Conservation (phyloP, 2,113 vertebrate genomes). For the Monopterus albus region DNA sequence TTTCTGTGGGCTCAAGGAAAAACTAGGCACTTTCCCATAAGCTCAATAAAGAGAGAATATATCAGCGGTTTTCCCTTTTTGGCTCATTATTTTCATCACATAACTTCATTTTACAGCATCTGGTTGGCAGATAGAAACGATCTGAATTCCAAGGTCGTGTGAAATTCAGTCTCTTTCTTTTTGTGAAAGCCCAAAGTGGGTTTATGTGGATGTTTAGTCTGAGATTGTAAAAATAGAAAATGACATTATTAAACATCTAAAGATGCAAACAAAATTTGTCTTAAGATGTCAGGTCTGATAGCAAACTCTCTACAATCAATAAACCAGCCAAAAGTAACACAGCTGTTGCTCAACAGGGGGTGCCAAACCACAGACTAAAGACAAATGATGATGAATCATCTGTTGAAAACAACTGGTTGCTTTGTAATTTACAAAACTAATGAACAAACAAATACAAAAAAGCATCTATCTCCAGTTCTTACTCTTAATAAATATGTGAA, state of each 20-base stretch:
- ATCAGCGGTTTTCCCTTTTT: conserved; percentile 35
- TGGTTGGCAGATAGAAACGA: conserved; percentile 12
- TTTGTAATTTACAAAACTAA: background rate
- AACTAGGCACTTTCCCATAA: conserved; percentile 31
- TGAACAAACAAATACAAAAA: too few relatives aligned
- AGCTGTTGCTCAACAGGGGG: conserved; percentile 44
- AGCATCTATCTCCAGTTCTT: background rate
- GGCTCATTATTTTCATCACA: background rate
- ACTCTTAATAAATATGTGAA: too few relatives aligned
- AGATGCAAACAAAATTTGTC: background rate
- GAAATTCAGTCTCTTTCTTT: conserved; percentile 7
- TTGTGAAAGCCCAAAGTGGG: background rate
- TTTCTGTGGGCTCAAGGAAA: conserved; percentile 36
- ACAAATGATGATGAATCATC: background rate
- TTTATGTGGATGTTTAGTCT: background rate
- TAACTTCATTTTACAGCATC: conserved; percentile 5
- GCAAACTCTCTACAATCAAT: background rate
- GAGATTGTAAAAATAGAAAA: conserved; percentile 6
- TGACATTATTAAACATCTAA: background rate
- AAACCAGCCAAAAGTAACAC: conserved; percentile 27
- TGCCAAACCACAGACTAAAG: conserved; percentile 30
- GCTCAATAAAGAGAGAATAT: conserved; percentile 39
- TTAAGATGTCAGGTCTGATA: conserved; percentile 2
- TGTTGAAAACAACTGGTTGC: background rate
- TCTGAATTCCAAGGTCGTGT: conserved; percentile 10